Percentiles rank a stretch among this genome's conserved stretches.
These are phyloP conservation scores for Drosophila punjabiensis DNA, from an alignment of 1,140 invertebrate species.

Conservation along the genomic window DNA sequence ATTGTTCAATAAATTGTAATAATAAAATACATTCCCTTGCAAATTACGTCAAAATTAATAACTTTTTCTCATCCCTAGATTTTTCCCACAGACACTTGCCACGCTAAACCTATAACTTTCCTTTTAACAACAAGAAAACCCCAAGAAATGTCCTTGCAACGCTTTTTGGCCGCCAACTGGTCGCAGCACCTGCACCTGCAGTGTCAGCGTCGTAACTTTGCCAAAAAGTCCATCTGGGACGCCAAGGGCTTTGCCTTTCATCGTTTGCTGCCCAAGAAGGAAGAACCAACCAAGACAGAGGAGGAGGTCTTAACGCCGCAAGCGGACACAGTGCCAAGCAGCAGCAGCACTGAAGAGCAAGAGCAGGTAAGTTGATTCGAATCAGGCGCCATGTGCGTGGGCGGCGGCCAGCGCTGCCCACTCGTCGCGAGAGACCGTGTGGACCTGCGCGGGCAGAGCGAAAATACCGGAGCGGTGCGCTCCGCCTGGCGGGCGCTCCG, in stretches of 20 bases:
- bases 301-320: neutral
- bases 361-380: neutral
- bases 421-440: neutral
- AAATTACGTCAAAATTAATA: neutral
- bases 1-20: neutral
- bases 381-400: neutral
- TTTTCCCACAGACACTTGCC: neutral
- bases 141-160: neutral
- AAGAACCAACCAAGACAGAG: neutral
- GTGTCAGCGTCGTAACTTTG: constrained; percentile 1
- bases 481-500: neutral
- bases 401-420: neutral
- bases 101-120: neutral
- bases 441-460: neutral
- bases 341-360: neutral
- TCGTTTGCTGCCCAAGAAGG: constrained; percentile 1
- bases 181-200: too few species aligned
- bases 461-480: constrained; percentile 1
- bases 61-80: neutral
- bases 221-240: constrained; percentile 31
- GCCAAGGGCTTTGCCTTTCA: neutral
- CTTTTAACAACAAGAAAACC: neutral
- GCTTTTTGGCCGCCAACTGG: neutral
- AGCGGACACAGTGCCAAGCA: neutral
- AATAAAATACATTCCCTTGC: neutral